A percentile compares a stretch with the other conserved stretches of the same genome.
Evolutionary conservation across 2,113 vertebrate species (phyloP).

Genomic region (Alouatta palliata): DNA sequence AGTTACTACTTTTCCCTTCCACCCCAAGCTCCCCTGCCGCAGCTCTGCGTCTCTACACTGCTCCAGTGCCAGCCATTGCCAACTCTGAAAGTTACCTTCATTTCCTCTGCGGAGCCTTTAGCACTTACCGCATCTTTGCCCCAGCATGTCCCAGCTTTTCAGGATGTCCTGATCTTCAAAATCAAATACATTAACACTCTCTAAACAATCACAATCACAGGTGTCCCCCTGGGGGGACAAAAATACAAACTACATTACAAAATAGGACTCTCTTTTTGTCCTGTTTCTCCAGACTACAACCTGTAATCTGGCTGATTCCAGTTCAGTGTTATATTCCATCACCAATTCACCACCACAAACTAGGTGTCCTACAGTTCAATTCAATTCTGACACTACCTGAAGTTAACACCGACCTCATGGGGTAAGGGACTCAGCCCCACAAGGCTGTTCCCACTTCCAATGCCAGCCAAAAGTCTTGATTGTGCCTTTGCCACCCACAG

Average conservation of each 20-base stretch:
- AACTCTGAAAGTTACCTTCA: background rate
- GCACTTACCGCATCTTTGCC: background rate
- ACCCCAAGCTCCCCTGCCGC: background rate
- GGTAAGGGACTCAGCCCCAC: background rate
- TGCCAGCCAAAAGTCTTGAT: background rate
- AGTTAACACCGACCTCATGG: background rate
- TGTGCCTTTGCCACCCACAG: background rate
- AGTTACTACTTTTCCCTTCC: background rate
- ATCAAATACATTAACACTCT: background rate
- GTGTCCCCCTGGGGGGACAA: background rate
- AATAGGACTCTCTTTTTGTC: background rate
- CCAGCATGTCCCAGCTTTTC: background rate
- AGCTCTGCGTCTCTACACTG: background rate
- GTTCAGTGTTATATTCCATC: background rate
- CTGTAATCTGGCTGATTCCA: background rate
- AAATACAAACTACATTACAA: background rate
- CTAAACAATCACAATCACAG: background rate
- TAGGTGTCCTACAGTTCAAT: background rate
- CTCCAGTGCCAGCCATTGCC: background rate
- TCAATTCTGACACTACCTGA: background rate
- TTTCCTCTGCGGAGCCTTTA: background rate
- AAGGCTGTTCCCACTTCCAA: background rate
- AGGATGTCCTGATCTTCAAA: background rate
- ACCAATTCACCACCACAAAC: background rate
- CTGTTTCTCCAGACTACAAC: background rate